Evolutionary conservation across 2,113 vertebrate genomes (phyloP).

Genomic region (Procavia capensis): DNA sequence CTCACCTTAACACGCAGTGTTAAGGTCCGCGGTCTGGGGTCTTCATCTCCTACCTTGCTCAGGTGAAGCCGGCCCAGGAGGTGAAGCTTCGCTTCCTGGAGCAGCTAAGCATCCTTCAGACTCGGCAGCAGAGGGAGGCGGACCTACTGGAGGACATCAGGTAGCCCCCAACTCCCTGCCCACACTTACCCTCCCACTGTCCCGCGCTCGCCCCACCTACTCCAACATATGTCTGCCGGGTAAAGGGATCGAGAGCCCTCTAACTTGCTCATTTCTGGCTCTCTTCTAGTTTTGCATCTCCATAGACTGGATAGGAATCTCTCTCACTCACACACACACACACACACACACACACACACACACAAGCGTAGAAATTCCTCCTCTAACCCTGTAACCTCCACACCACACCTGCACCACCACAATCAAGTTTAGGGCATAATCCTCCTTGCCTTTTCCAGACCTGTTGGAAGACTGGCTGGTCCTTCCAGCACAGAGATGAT

Average conservation of each 20-base stretch:
- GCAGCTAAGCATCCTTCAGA: constrained; percentile 91
- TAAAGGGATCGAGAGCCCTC: neutral
- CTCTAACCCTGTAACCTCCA: neutral
- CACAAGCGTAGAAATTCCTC: neutral
- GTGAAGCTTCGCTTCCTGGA: constrained; percentile 92
- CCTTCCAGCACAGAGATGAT: constrained; percentile 28
- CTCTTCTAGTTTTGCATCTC: constrained; percentile 32
- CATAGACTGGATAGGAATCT: neutral
- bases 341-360: neutral
- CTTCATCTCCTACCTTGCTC: neutral
- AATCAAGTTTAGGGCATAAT: constrained; percentile 2
- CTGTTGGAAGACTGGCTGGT: constrained; percentile 51
- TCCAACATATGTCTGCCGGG: neutral
- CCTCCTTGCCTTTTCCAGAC: constrained; percentile 37
- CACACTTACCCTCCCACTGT: neutral
- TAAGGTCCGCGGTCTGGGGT: neutral
- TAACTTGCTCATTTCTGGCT: neutral
- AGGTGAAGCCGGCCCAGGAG: constrained; percentile 94
- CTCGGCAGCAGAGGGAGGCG: constrained; percentile 91
- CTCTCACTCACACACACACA: neutral
- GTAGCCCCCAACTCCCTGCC: constrained; percentile 78
- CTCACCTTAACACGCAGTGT: constrained; percentile 32
- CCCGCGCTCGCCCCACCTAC: neutral
- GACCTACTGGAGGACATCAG: constrained; percentile 95
- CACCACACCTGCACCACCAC: neutral